Percentiles rank a stretch among this genome's conserved stretches.
phyloP scores from a whole-genome alignment of 1,140 invertebrate species.

The Cephus cinctus region DNA sequence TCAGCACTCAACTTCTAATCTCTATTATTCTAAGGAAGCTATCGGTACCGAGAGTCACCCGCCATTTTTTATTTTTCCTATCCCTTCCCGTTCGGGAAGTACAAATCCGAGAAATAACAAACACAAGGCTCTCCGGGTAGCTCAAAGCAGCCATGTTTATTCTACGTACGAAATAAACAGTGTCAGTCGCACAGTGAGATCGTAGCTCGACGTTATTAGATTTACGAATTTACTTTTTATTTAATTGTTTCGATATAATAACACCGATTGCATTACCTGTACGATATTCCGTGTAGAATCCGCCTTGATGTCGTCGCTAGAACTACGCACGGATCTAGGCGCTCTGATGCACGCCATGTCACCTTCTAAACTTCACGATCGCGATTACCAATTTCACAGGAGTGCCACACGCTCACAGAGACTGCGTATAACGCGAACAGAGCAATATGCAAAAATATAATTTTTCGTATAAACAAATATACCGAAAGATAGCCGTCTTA shows the following conservation, averaged over 20 bases:
- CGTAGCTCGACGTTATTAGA: no score
- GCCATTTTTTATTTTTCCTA: no score
- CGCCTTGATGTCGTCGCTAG: conserved; percentile 45
- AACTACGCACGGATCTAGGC: conserved; percentile 47
- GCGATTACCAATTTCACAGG: not conserved
- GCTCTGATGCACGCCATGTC: conserved; percentile 51
- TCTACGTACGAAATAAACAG: no score
- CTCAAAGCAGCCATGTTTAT: no score
- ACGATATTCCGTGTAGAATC: conserved; percentile 46
- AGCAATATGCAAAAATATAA: no score
- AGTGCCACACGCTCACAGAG: not conserved
- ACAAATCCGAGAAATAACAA: conserved; percentile 2
- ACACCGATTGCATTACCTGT: no score
- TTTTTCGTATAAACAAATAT: no score
- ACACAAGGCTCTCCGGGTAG: not conserved
- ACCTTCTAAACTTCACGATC: not conserved
- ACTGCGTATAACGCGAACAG: no score
- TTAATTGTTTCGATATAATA: no score
- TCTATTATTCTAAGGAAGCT: conserved; percentile 22
- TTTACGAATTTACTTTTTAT: no score
- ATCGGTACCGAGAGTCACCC: not conserved
- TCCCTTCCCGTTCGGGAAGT: not conserved
- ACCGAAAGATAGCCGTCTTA: no score
- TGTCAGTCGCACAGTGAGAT: no score
- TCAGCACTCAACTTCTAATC: conserved; percentile 28